Base-by-base conservation (phyloP, 2,888 invertebrate genomes). In the Lissonota sp. region DNA sequence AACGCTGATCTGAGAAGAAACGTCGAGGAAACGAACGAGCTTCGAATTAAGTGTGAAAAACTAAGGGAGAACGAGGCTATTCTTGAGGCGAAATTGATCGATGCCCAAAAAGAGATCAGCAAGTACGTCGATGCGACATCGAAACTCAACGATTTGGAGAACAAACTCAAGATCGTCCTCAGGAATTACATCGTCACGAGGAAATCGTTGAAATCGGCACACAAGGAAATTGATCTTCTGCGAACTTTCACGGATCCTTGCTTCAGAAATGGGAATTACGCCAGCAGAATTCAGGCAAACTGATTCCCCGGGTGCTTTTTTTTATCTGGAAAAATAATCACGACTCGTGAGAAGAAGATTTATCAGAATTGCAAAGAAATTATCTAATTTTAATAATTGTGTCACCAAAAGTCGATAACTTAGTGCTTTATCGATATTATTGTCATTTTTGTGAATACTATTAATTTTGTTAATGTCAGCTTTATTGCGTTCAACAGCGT, bases 1-100 rank as follows among this genome's bases (percentile, higher is more conserved):
- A 86, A 84, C 55, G 14, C 62, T 26, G 87, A 84, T 55, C 79
- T 88, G 44, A 88, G 87, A 76, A 69, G 84, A 0, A 88, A 88
- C 74, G 83, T 88, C 49, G 73, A 77, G 37, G 78, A 76, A n/a
- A 67, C 85, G 8, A 85, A 77, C 64, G 79, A 83, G 49, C 71
- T 88, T 10, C 79, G 64, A 12, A 12, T 14, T 55, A 80, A 80
- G 69, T 83, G 70, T 39, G 79, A 86, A 80, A 85, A 83, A 70
- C 69, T 87, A 53, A 81, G 60, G 49, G 42, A 73, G 40, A 72
- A 57, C 4, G 83, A 77, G 16, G 42, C 16, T 7, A 77, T 49
- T 39, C 71, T 85, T 42, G 82, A 86, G 14, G 53, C 8, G 5
- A 71, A 77, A 58, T 63, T 85, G 73, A 71, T 66, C 40, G 76